A percentile compares a stretch with the other conserved stretches of the same genome.
These are phyloP conservation scores for Drosophila orosa DNA, from an alignment of 1,140 invertebrate species.

Conservation along the genomic window DNA sequence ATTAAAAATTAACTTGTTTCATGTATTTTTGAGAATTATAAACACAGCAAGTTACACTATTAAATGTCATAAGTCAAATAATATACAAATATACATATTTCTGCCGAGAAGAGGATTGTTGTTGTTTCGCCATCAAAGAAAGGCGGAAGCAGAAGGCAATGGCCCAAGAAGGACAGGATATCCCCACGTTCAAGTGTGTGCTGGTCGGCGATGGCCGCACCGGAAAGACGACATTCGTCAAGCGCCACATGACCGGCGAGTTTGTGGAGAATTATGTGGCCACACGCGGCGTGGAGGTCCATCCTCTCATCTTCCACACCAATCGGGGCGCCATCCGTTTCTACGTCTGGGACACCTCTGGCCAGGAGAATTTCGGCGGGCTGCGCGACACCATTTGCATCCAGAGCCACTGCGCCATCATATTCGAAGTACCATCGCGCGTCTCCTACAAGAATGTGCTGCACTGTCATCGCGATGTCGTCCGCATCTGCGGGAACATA, in stretches of 20 bases:
- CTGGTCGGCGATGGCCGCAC: neutral
- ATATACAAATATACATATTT: neutral
- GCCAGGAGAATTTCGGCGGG: neutral
- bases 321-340: neutral
- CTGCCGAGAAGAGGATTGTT: neutral
- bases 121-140: constrained; percentile 3
- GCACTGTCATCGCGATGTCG: constrained; percentile 99
- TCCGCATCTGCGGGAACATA: constrained; percentile 99
- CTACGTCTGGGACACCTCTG: neutral
- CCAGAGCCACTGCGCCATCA: constrained; percentile 99
- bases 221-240: neutral
- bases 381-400: constrained; percentile 93
- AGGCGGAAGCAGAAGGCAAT: neutral
- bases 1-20: too few relatives aligned
- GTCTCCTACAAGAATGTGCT: constrained; percentile 99
- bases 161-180: neutral
- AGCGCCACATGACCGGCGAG: neutral
- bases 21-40: neutral
- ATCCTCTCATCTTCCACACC: neutral
- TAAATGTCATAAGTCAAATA: neutral
- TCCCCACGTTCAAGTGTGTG: neutral
- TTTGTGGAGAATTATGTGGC: neutral
- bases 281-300: neutral
- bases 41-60: neutral
- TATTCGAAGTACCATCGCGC: constrained; percentile 99